These are phyloP conservation scores for Nemurella pictetii DNA, from an alignment of 2,888 invertebrate genomes.

Conservation along the genomic window DNA sequence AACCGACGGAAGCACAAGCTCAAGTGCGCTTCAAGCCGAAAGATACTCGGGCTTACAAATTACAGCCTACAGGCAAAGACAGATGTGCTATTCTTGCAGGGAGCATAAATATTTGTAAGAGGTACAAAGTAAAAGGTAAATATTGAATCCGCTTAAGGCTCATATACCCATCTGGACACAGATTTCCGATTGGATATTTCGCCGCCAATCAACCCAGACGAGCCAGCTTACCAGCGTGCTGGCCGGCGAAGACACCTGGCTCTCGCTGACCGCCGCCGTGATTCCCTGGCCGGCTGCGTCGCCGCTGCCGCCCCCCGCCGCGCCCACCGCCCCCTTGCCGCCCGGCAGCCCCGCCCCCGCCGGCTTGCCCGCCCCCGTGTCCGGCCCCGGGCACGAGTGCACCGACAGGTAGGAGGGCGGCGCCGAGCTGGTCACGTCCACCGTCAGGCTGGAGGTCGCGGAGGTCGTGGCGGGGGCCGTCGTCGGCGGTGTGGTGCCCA, in stretches of 20 bases:
- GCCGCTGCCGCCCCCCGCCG: not conserved
- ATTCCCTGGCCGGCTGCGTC: not conserved
- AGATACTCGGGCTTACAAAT: too few relatives aligned
- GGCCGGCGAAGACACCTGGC: not conserved
- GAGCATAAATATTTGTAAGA: too few relatives aligned
- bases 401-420: conserved; percentile 50
- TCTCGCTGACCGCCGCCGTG: not conserved
- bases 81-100: too few relatives aligned
- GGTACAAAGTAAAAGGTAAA: too few relatives aligned
- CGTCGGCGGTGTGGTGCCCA: conserved; percentile 75
- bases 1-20: too few relatives aligned
- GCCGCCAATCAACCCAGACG: too few relatives aligned
- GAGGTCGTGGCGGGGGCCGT: conserved; percentile 46
- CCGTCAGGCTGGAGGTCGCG: conserved; percentile 49
- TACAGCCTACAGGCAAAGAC: too few relatives aligned
- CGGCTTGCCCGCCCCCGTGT: not conserved
- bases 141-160: too few relatives aligned
- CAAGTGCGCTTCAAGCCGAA: too few relatives aligned
- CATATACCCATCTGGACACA: too few relatives aligned
- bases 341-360: not conserved
- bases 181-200: too few relatives aligned
- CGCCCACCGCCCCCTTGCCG: not conserved
- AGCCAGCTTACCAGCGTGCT: not conserved
- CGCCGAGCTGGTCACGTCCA: conserved; percentile 41
- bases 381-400: conserved; percentile 57